A percentile compares a stretch with the other conserved stretches of the same genome.
phyloP scores from a whole-genome alignment of 2,113 vertebrate species.

The Sarotherodon lohbergeri region DNA sequence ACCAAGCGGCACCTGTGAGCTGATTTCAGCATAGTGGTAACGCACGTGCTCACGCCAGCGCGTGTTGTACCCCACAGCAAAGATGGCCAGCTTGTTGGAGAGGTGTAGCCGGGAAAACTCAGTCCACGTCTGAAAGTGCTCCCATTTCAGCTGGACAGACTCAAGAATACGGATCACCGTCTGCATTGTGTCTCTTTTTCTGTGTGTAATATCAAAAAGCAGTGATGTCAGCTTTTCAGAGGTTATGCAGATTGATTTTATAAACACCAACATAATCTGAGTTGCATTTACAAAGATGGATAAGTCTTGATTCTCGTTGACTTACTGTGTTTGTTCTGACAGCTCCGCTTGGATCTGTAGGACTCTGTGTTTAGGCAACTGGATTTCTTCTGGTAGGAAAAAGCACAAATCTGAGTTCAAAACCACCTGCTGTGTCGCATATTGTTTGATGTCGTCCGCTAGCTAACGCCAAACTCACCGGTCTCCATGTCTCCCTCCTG shows the following conservation, averaged over 20 bases:
- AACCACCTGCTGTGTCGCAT: background rate
- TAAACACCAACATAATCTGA: background rate
- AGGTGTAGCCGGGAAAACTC: slow-evolving; percentile 95
- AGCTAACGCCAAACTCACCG: slow-evolving; percentile 71
- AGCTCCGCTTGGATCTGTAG: slow-evolving; percentile 86
- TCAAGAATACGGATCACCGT: slow-evolving; percentile 93
- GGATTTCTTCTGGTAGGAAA: slow-evolving; percentile 81
- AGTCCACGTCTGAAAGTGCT: slow-evolving; percentile 96
- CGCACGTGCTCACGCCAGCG: slow-evolving; percentile 95
- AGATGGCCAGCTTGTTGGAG: slow-evolving; percentile 97
- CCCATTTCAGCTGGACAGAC: slow-evolving; percentile 94
- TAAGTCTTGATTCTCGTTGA: background rate
- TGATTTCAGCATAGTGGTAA: slow-evolving; percentile 96
- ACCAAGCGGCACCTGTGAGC: slow-evolving; percentile 93
- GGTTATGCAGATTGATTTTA: background rate
- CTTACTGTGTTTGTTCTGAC: slow-evolving; percentile 91
- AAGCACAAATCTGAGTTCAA: background rate
- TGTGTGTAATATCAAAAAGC: background rate
- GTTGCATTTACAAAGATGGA: background rate
- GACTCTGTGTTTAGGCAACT: slow-evolving; percentile 83
- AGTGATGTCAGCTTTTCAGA: background rate
- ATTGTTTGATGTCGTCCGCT: background rate
- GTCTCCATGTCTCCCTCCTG: slow-evolving; percentile 90
- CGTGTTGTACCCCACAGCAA: slow-evolving; percentile 95
- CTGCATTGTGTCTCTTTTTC: slow-evolving; percentile 82